Evolutionary conservation across 2,888 invertebrate species (phyloP).

Genomic region (Galeruca laticollis): DNA sequence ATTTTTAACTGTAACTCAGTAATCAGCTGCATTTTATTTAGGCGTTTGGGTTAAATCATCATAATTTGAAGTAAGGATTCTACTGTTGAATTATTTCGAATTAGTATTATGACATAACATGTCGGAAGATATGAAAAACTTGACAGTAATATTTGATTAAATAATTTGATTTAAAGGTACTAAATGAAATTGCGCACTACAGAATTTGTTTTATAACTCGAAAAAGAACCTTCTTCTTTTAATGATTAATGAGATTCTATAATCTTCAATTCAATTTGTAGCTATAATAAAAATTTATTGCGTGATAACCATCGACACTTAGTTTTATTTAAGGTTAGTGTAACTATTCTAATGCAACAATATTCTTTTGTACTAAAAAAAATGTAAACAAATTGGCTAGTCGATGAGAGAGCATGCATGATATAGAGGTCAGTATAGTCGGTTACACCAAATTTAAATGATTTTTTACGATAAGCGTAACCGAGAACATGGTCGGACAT

Average conservation of each 20-base stretch:
- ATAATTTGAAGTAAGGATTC: too few relatives aligned
- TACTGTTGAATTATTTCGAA: too few relatives aligned
- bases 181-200: not conserved
- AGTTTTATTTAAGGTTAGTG: not conserved
- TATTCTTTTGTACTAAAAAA: not conserved
- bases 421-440: slow-evolving; percentile 18
- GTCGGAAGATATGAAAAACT: not conserved
- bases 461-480: slow-evolving; percentile 3
- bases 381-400: slow-evolving; percentile 15
- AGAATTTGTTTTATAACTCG: not conserved
- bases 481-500: not conserved
- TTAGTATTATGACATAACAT: not conserved
- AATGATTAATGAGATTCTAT: slow-evolving; percentile 7
- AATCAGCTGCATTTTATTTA: too few relatives aligned
- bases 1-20: too few relatives aligned
- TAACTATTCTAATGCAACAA: slow-evolving; percentile 2
- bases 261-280: not conserved
- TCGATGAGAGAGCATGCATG: slow-evolving; percentile 9
- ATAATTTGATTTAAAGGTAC: not conserved
- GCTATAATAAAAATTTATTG: slow-evolving; percentile 6
- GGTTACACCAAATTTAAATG: slow-evolving; percentile 19
- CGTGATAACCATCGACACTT: not conserved
- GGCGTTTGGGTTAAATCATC: too few relatives aligned
- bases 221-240: not conserved
- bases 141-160: too few relatives aligned